These are phyloP conservation scores for Pammene aurita DNA, from an alignment of 2,888 invertebrate genomes.

Conservation along the genomic window DNA sequence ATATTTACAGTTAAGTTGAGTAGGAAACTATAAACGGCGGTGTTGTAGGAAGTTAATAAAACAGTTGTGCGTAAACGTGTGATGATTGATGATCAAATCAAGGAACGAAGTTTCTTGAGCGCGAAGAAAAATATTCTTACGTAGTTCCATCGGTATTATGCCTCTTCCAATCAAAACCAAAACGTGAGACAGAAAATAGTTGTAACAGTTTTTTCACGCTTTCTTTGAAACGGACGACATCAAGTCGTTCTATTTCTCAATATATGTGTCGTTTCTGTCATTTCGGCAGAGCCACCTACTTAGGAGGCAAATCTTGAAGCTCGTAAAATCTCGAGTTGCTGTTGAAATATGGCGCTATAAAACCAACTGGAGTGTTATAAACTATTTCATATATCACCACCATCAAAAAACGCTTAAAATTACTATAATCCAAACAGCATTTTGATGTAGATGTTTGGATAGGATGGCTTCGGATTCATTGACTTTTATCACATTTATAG, in stretches of 20 bases:
- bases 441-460: not conserved
- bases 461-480: not conserved
- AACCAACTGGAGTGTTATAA: constrained; percentile 10
- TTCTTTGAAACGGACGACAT: constrained; percentile 22
- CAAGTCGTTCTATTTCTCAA: constrained; percentile 25
- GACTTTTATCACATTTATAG: not conserved
- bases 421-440: not conserved
- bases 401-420: constrained; percentile 7
- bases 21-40: constrained; percentile 18
- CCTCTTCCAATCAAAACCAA: constrained; percentile 20
- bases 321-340: constrained; percentile 2
- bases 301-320: not conserved
- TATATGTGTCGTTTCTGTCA: constrained; percentile 10
- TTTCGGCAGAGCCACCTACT: not conserved
- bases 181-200: constrained; percentile 14
- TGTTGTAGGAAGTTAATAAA: constrained; percentile 24
- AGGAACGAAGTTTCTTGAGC: constrained; percentile 25
- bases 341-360: constrained; percentile 19
- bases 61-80: not conserved
- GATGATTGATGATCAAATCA: constrained; percentile 8
- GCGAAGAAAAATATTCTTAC: constrained; percentile 20
- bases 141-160: constrained; percentile 20
- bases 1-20: constrained; percentile 12
- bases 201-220: not conserved
- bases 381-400: constrained; percentile 1